Evolutionary conservation across 2,113 vertebrate species (phyloP).

Genomic region (Mystacornis crossleyi): DNA sequence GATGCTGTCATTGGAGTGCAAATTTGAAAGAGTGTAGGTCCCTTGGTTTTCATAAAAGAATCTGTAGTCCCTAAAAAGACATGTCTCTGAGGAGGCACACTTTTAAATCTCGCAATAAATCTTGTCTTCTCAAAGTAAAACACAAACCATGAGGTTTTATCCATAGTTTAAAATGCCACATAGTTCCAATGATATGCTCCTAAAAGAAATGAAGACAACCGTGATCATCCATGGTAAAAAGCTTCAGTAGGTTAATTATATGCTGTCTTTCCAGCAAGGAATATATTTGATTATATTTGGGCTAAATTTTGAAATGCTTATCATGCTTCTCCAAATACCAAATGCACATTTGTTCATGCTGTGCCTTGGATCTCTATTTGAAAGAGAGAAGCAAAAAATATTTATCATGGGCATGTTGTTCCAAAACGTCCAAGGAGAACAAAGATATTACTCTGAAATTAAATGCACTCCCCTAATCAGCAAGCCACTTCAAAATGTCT

Average conservation of each 20-base stretch:
- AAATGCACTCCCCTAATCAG: background rate
- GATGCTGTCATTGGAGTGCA: background rate
- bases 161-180: background rate
- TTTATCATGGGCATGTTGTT: background rate
- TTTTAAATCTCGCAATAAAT: background rate
- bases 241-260: background rate
- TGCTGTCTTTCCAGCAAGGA: background rate
- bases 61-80: background rate
- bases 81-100: background rate
- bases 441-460: background rate
- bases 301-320: conserved; percentile 17
- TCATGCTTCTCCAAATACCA: background rate
- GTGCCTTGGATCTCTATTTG: background rate
- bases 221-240: background rate
- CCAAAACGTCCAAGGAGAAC: background rate
- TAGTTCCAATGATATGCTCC: background rate
- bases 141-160: background rate
- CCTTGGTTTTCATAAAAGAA: background rate
- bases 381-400: conserved; percentile 21
- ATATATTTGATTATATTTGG: conserved; percentile 1
- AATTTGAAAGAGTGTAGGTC: background rate
- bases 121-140: background rate
- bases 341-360: background rate
- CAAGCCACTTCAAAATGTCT: background rate
- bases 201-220: background rate